Evolutionary conservation across 1,140 invertebrate genomes (phyloP), one percentile per base, ranked within the genome.

Genomic region (Drosophila malerkotliana): DNA sequence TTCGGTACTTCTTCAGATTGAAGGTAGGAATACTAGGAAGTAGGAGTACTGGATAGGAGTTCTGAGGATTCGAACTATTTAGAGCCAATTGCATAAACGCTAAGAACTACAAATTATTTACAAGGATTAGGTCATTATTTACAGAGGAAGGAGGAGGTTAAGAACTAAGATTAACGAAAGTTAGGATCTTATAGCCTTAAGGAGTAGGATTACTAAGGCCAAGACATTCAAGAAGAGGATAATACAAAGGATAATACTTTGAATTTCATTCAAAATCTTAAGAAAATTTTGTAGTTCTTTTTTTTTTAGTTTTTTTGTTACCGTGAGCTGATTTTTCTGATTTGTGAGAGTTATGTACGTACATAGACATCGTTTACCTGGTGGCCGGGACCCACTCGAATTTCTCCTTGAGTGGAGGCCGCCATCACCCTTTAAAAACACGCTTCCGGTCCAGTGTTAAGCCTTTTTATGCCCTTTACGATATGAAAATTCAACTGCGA

Each of bases 321-420:
- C 92, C 93, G 92, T 93, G 91, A 92, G 87, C 84, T 88, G 83
- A 88, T 78, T 88, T 88, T 89, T 88, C 83, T 88, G 83, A 88
- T 89, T 92, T 92, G 91, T 91, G 85, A 92, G 91, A 92, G 89
- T 92, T 92, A 93, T 93, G 93, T 93, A 93, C 93, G 93, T 93
- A 93, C 93, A 93, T 93, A 93, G 92, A 93, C 92, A 92, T 93
- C 93, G 92, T 93, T 93, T 93, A 97, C 97, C 96, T 98, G 97
- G 94, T 98, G 97, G 92, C 96, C 96, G 92, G 96, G 95, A 93
- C 98, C 98, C 93, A 98, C 97, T 94, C 97, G 95, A 92, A 98
- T 98, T 94, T 98, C 97, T 92, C 97, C 97, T 93, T 98, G 97
- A 92, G 97, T 97, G 92, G 96, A 93, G 92, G 94, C 94, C 92